These are phyloP conservation scores for Lordiphosa clarofinis DNA, from an alignment of 1,140 invertebrate genomes.

Conservation along the genomic window DNA sequence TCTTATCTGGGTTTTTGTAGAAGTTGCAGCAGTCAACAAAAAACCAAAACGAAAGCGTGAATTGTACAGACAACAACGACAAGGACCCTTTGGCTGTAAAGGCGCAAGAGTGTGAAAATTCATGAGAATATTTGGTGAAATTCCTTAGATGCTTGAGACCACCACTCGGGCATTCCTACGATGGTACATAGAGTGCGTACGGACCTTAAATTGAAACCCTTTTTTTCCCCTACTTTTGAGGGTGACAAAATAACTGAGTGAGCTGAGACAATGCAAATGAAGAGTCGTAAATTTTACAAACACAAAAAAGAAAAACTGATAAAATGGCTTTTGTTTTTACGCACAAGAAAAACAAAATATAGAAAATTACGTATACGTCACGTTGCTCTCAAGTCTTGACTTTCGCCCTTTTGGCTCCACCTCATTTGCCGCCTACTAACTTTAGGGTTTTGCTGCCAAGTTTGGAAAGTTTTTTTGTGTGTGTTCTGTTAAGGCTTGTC, in stretches of 20 bases:
- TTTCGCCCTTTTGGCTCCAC: conserved; percentile 9
- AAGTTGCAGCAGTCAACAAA: too few species aligned
- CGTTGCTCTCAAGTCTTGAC: conserved; percentile 17
- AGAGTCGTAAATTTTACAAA: too few species aligned
- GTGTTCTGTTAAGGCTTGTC: conserved; percentile 7
- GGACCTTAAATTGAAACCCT: conserved; percentile 23
- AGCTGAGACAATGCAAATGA: conserved; percentile 8
- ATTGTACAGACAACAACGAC: conserved; percentile 1
- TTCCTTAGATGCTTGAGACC: background rate
- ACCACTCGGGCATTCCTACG: too few species aligned
- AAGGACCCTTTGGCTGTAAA: background rate
- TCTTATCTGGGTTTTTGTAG: too few species aligned
- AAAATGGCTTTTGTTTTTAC: too few species aligned
- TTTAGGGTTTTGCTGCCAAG: conserved; percentile 32
- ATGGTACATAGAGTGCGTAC: too few species aligned
- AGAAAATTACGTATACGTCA: conserved; percentile 53
- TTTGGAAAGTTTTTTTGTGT: conserved; percentile 26
- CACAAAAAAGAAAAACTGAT: background rate
- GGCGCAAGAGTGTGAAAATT: conserved; percentile 10
- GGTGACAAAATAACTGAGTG: conserved; percentile 66
- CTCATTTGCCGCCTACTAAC: conserved; percentile 11
- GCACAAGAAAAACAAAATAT: conserved; percentile 1
- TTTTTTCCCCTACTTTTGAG: conserved; percentile 1
- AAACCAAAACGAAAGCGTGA: background rate
- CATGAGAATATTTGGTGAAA: background rate